Conservation (phyloP, 1,140 invertebrate genomes). For the Cotesia chilonis region DNA sequence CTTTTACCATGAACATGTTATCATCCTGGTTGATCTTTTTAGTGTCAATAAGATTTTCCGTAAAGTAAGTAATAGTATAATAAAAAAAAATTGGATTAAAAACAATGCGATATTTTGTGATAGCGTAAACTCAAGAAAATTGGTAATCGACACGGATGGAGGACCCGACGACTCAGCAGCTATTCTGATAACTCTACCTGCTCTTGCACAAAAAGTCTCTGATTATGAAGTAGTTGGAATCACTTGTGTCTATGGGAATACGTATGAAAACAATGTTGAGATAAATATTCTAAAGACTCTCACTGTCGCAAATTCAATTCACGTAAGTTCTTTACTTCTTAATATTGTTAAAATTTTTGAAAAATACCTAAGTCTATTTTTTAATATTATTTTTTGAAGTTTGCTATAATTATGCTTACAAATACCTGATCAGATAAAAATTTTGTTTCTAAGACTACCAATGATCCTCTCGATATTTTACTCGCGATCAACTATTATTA, state of each 20-base stretch:
- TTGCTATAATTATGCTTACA: no score
- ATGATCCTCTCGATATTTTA: no score
- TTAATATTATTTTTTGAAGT: no score
- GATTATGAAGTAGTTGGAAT: constrained; percentile 65
- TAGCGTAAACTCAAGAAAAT: constrained; percentile 41
- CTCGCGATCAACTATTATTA: no score
- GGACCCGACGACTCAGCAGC: constrained; percentile 70
- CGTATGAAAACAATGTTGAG: constrained; percentile 66
- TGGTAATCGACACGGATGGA: constrained; percentile 69
- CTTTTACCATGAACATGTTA: no score
- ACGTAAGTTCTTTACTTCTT: constrained; percentile 59
- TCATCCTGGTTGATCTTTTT: no score
- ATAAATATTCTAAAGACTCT: constrained; percentile 70
- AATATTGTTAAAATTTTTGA: background rate
- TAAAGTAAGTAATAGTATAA: no score
- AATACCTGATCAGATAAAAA: no score
- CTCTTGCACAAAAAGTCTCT: constrained; percentile 49
- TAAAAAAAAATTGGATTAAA: no score
- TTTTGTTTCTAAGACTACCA: no score
- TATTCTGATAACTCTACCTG: constrained; percentile 61
- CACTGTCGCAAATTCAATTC: constrained; percentile 58
- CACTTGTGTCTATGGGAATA: constrained; percentile 73
- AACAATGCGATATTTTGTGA: background rate
- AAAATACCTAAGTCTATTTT: background rate
- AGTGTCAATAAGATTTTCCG: no score